These are phyloP conservation scores for Choloepus didactylus DNA, from an alignment of 2,797 vertebrate species.

Conservation along the genomic window DNA sequence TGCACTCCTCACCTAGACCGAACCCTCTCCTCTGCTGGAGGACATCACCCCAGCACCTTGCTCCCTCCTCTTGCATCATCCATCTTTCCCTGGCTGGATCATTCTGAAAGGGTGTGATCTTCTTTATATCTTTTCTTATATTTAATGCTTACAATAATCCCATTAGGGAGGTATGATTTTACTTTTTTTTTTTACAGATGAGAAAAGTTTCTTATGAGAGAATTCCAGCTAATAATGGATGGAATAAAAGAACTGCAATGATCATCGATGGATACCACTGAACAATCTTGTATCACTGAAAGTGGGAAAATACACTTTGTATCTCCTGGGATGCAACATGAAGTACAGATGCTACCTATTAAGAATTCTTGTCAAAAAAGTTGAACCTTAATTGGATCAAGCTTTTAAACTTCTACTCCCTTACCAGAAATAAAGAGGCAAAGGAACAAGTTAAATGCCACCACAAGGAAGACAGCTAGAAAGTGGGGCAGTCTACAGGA, in stretches of 20 bases:
- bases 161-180: neutral
- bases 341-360: neutral
- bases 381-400: neutral
- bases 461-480: neutral
- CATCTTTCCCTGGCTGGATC: neutral
- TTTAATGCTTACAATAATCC: neutral
- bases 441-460: neutral
- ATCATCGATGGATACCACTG: neutral
- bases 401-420: conserved; percentile 4
- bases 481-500: neutral
- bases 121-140: neutral
- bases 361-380: neutral
- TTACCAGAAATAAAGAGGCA: neutral
- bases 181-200: neutral
- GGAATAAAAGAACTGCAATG: neutral
- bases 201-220: neutral
- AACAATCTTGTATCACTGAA: neutral
- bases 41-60: neutral
- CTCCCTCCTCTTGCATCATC: neutral
- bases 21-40: neutral
- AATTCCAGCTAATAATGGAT: neutral
- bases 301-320: neutral
- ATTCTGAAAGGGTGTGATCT: neutral
- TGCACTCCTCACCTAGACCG: neutral
- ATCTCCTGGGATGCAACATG: neutral